Percentiles rank a stretch among this genome's conserved stretches.
These are phyloP conservation scores for Pantherophis alleghaniensis DNA, from an alignment of 2,797 vertebrate genomes.

Conservation along the genomic window DNA sequence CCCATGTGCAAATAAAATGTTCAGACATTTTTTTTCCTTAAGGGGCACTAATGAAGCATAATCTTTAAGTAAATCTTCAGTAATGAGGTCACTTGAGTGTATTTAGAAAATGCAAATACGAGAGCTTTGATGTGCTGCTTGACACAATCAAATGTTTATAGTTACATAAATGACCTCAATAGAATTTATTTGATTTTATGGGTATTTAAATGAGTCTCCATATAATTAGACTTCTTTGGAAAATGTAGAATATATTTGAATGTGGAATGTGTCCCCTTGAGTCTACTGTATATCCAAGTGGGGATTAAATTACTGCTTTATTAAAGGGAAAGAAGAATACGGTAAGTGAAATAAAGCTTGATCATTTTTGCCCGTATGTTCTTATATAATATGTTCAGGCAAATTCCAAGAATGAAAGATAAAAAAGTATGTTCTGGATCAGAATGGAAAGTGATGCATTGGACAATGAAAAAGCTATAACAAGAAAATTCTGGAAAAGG, in stretches of 20 bases:
- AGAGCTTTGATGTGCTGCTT: background rate
- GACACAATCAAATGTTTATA: conserved; percentile 15
- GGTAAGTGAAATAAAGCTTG: background rate
- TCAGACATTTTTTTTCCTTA: background rate
- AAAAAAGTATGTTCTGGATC: background rate
- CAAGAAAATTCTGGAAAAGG: no score
- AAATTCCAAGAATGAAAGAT: background rate
- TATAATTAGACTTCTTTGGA: background rate
- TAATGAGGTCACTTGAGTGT: conserved; percentile 2
- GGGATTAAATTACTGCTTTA: conserved; percentile 1
- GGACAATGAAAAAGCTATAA: background rate
- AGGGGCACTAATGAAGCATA: conserved; percentile 14
- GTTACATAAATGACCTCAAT: conserved; percentile 17
- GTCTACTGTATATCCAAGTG: background rate
- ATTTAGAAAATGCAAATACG: conserved; percentile 25
- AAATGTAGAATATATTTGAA: background rate
- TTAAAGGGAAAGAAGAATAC: background rate
- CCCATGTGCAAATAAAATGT: background rate
- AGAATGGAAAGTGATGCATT: background rate
- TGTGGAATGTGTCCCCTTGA: background rate
- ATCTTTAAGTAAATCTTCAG: conserved; percentile 2
- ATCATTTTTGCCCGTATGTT: background rate
- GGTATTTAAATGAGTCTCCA: conserved; percentile 6
- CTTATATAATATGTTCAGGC: background rate
- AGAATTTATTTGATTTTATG: conserved; percentile 23